Evolutionary conservation across 53 echinoderm and acorn worm species (phyloP).

Genomic region (Pentamera pediparva): DNA sequence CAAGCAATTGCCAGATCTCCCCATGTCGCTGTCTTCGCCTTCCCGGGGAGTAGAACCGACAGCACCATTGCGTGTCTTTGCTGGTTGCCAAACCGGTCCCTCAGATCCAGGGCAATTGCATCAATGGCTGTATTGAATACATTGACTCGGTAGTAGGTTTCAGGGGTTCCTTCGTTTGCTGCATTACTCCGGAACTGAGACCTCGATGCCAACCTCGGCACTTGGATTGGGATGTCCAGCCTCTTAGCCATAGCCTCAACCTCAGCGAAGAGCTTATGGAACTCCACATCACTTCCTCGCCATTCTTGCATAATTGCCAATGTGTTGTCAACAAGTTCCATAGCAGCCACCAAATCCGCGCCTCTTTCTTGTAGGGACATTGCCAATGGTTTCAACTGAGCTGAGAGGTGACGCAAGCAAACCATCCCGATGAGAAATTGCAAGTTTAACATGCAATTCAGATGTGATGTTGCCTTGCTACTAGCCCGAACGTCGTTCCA

Average conservation of each 20-base stretch:
- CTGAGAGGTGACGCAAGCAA: neutral
- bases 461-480: neutral
- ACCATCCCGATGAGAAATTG: neutral
- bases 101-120: neutral
- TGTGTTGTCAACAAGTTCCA: neutral
- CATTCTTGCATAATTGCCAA: neutral
- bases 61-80: neutral
- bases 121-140: neutral
- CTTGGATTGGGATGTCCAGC: neutral
- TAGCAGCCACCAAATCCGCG: neutral
- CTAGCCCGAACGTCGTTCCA: neutral
- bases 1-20: neutral
- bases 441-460: neutral
- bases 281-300: neutral
- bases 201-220: conserved; percentile 17
- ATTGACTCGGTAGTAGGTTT: conserved; percentile 11
- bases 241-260: neutral
- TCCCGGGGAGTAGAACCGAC: neutral
- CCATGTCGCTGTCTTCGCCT: neutral
- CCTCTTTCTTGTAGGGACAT: neutral
- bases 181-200: conserved; percentile 14
- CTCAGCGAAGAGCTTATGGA: neutral
- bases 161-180: neutral
- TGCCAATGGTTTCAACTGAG: neutral
- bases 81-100: neutral